Evolutionary conservation across 2,888 invertebrate genomes (phyloP).

Genomic region (Standfussiana lucernea): DNA sequence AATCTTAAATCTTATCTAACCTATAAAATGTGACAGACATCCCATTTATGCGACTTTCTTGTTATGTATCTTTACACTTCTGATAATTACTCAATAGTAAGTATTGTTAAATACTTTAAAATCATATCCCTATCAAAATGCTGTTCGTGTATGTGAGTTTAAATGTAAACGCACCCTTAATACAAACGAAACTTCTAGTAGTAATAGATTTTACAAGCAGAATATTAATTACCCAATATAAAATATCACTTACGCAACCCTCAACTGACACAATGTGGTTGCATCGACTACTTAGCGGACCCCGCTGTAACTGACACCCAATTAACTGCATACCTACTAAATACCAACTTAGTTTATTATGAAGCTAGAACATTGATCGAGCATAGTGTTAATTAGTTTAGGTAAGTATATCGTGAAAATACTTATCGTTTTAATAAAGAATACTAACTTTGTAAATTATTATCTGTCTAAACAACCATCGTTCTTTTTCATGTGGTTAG

Average conservation of each 20-base stretch:
- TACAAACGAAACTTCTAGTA: not conserved
- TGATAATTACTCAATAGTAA: no score
- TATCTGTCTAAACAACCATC: no score
- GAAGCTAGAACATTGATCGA: not conserved
- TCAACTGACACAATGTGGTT: not conserved
- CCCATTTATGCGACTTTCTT: not conserved
- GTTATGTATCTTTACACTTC: no score
- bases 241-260: not conserved
- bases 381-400: not conserved
- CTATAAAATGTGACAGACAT: not conserved
- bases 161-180: not conserved
- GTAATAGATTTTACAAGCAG: no score
- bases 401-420: no score
- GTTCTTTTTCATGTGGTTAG: no score
- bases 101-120: no score
- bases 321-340: slow-evolving; percentile 32
- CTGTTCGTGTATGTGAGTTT: no score
- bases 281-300: slow-evolving; percentile 3
- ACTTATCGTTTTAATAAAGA: no score
- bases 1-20: no score
- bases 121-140: not conserved
- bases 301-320: slow-evolving; percentile 50
- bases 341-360: not conserved
- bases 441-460: not conserved
- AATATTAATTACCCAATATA: not conserved